These are phyloP conservation scores for Cranoglanis bouderius DNA, from an alignment of 2,113 vertebrate species.

Conservation along the genomic window DNA sequence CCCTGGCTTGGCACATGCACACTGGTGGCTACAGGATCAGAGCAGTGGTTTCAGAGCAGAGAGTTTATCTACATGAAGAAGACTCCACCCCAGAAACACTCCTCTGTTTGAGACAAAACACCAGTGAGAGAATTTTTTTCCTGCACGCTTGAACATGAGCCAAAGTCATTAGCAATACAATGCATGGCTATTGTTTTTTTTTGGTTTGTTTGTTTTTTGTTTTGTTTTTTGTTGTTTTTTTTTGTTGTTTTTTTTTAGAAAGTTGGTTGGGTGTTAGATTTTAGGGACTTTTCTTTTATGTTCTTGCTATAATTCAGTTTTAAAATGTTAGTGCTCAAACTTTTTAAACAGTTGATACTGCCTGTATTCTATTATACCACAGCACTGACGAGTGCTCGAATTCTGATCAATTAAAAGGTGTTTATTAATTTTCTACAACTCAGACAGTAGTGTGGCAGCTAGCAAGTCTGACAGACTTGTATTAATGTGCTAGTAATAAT, in stretches of 20 bases:
- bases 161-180: not conserved
- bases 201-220: not conserved
- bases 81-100: constrained; percentile 29
- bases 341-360: not conserved
- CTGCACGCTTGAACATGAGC: not conserved
- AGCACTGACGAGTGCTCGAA: not conserved
- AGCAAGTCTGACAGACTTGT: not conserved
- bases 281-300: not conserved
- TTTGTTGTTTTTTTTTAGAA: not conserved
- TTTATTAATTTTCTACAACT: not conserved
- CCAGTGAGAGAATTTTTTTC: not conserved
- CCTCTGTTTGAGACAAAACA: constrained; percentile 17
- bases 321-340: not conserved
- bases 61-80: constrained; percentile 1
- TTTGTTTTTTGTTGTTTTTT: not conserved
- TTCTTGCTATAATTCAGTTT: not conserved
- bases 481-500: not conserved
- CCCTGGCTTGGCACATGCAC: not conserved
- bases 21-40: not conserved
- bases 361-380: not conserved
- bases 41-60: constrained; percentile 6
- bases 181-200: not conserved
- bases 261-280: not conserved
- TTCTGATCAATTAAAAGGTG: not conserved
- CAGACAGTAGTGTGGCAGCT: not conserved